Evolutionary conservation across 2,113 vertebrate genomes (phyloP), one percentile per base, ranked within the genome.

Genomic region (Phalacrocorax aristotelis): DNA sequence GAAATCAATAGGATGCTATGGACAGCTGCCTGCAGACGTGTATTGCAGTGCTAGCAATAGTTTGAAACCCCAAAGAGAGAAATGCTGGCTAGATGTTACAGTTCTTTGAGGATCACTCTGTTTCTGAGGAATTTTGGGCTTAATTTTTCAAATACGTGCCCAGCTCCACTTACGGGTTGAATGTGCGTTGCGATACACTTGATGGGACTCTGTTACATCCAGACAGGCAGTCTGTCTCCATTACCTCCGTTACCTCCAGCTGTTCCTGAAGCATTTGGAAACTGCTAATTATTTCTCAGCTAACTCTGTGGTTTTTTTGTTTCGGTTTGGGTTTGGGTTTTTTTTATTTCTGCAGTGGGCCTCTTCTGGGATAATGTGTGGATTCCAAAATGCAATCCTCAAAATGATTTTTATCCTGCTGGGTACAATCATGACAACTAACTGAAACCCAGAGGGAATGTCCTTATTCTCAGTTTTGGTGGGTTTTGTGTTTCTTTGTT

Each of bases 151-250:
- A 19, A 22, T 4, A 10, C 5, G 0, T 9, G 5, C 15, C 29
- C 26, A 12, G 7, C 29, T 87, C 21, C 3, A 0, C n/a, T 32
- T 18, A 7, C 0, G 4, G 42, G 9, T 3, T 55, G 51, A 1
- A 1, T 7, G 30, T 52, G 34, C 5, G 1, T 15, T 21, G 34
- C 2, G 3, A 4, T 40, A 0, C 20, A 2, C n/a, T n/a, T 25
- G 2, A 0, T 32, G 51, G 55, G 13, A 27, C 48, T 20, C 17
- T 1, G 15, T 7, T 49, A 14, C 25, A 46, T 79, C 2, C 34
- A 13, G 66, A 6, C 38, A 22, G 18, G 15, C 62, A 3, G 18
- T 22, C 49, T 48, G 29, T 66, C 34, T 13, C 21, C 2, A 0
- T 36, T 51, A 20, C 34, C 30, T 57, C 78, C 6, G 2, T 23